Conservation (phyloP, 1,140 invertebrate species). For the Bombus superbus region DNA sequence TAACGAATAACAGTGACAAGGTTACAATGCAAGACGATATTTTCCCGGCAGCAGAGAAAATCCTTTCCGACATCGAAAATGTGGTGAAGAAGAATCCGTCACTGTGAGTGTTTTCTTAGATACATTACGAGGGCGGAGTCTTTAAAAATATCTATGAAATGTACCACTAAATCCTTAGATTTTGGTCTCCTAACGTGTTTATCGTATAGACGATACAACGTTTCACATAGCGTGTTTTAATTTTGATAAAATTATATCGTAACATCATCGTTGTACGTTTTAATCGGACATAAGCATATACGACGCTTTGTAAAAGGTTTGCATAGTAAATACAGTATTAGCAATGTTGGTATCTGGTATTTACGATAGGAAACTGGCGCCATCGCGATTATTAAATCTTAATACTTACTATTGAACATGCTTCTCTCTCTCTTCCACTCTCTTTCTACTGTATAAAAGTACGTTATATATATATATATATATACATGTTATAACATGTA, state of each 20-base stretch:
- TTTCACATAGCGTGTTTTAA: not conserved
- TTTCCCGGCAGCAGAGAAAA: conserved; percentile 88
- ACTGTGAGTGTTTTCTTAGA: conserved; percentile 85
- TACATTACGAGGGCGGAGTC: conserved; percentile 69
- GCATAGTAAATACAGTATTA: conserved; percentile 42
- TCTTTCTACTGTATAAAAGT: not conserved
- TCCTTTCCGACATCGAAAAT: conserved; percentile 89
- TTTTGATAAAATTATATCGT: not conserved
- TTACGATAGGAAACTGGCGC: conserved; percentile 39
- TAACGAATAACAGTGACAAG: conserved; percentile 54
- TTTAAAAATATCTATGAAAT: conserved; percentile 61
- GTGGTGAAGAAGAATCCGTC: conserved; percentile 88
- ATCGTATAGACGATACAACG: not conserved
- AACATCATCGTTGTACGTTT: conserved; percentile 23
- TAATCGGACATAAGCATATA: conserved; percentile 27
- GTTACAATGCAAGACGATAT: conserved; percentile 83
- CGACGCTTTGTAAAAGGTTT: conserved; percentile 38
- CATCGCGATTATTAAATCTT: conserved; percentile 45
- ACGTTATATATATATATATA: not conserved
- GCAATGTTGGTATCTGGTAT: conserved; percentile 42
- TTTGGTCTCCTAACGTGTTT: not conserved
- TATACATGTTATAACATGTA: not conserved
- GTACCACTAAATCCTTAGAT: conserved; percentile 19
- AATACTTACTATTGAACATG: not conserved
- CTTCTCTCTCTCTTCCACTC: not conserved